Conservation (phyloP, 2,113 vertebrate species). For the Bos indicus region DNA sequence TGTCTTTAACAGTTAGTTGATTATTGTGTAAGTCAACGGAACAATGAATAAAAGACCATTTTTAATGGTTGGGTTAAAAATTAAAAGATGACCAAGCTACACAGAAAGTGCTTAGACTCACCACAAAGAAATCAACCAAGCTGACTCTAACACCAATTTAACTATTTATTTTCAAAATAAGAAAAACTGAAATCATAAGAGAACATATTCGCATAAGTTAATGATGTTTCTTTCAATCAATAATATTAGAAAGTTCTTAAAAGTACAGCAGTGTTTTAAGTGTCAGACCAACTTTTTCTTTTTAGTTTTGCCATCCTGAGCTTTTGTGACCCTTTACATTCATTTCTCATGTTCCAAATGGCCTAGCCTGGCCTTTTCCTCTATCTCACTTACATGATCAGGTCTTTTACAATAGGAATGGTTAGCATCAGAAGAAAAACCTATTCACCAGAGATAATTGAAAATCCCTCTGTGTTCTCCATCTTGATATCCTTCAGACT, state of each 20-base stretch:
- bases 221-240: background rate
- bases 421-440: conserved; percentile 54
- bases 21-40: background rate
- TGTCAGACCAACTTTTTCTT: background rate
- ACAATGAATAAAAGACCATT: background rate
- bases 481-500: conserved; percentile 6
- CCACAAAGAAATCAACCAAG: background rate
- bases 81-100: background rate
- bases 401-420: conserved; percentile 21
- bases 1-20: background rate
- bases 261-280: background rate
- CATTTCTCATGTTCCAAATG: conserved; percentile 30
- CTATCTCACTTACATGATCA: conserved; percentile 30
- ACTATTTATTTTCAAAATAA: background rate
- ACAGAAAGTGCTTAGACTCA: background rate
- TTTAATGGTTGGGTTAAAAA: background rate
- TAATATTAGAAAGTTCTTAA: background rate
- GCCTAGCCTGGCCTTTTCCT: background rate
- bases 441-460: conserved; percentile 63
- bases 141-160: background rate
- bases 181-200: background rate
- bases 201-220: background rate
- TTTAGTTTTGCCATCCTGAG: conserved; percentile 9
- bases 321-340: conserved; percentile 33
- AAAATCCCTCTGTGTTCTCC: conserved; percentile 53